These are phyloP conservation scores for Lagenorhynchus albirostris DNA, from an alignment of 2,113 vertebrate species.

Conservation along the genomic window DNA sequence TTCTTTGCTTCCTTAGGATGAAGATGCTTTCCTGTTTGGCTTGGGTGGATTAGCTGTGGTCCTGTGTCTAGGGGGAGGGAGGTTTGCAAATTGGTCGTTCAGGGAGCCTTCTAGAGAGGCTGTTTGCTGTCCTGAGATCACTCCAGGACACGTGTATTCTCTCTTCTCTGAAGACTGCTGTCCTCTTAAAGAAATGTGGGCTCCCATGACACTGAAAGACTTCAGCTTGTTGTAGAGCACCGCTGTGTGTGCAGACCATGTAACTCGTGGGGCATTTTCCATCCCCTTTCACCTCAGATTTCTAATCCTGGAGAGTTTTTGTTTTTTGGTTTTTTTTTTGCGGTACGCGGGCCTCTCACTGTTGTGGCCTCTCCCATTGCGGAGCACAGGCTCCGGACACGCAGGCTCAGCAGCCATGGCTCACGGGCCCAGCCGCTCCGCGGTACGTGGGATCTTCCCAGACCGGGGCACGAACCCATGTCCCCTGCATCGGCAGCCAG, in stretches of 20 bases:
- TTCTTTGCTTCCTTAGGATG: not conserved
- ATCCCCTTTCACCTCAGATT: not conserved
- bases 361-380: too few species aligned
- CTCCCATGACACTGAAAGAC: not conserved
- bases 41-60: not conserved
- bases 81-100: not conserved
- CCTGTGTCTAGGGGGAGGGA: not conserved
- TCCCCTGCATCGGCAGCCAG: too few species aligned
- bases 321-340: too few species aligned
- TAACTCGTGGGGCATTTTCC: not conserved
- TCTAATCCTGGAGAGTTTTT: not conserved
- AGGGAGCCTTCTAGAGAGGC: not conserved
- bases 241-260: too few species aligned
- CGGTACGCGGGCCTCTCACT: too few species aligned
- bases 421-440: too few species aligned
- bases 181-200: not conserved
- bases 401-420: too few species aligned
- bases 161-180: not conserved
- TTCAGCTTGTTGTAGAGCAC: not conserved
- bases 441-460: too few species aligned
- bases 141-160: rapidly evolving
- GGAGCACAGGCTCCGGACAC: too few species aligned
- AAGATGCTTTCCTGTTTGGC: not conserved
- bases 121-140: not conserved
- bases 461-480: too few species aligned